Conservation (phyloP, 2,113 vertebrate genomes). For the Erythrocercus mccallii region DNA sequence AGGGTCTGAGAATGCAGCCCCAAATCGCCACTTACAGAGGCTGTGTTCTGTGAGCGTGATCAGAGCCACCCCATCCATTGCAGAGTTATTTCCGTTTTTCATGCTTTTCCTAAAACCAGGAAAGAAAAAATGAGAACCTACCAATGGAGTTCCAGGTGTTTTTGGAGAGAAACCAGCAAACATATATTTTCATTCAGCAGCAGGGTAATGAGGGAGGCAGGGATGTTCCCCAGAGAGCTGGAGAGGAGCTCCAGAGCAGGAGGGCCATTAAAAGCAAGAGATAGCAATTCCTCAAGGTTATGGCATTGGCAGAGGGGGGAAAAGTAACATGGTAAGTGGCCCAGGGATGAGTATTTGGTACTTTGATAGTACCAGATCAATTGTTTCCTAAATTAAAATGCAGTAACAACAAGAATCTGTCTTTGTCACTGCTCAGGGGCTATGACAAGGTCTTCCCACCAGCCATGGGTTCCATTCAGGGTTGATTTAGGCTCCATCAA, state of each 20-base stretch:
- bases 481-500: neutral
- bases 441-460: neutral
- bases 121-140: neutral
- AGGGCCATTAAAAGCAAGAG: neutral
- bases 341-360: neutral
- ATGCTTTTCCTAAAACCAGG: neutral
- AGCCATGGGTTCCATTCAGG: neutral
- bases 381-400: neutral
- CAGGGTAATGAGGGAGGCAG: neutral
- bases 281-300: neutral
- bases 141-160: neutral
- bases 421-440: neutral
- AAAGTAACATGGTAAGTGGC: neutral
- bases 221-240: neutral
- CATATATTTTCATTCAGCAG: neutral
- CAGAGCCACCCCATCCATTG: accelerated
- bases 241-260: neutral
- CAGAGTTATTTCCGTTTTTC: neutral
- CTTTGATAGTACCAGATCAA: neutral
- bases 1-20: neutral
- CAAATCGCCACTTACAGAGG: accelerated
- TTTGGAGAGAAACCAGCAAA: neutral
- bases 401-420: neutral
- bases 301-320: neutral
- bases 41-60: neutral